Base-by-base conservation (phyloP, 2,797 vertebrate species). In the Phylloscopus collybita region DNA sequence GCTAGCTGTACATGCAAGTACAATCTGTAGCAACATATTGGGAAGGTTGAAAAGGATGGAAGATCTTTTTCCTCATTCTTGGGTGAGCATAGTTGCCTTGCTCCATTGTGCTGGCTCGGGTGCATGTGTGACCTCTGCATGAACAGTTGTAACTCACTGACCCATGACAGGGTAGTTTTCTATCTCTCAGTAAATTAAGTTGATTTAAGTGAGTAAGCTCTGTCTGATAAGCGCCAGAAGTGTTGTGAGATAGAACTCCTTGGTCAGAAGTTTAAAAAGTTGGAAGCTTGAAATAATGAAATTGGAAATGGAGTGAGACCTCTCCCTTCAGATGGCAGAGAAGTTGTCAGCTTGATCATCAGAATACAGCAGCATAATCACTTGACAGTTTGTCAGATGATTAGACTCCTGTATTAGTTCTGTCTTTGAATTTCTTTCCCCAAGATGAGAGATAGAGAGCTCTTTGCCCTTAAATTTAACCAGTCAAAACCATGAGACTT, bases 341-440 rank as follows among this genome's bases (percentile, higher is more conserved):
- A 26, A 65, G 34, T 45, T 69, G 34, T 54, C 4, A 0, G n/a
- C 40, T 78, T 66, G 66, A 53, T 78, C 53, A 27, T 53, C 26
- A 14, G 53, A 40, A 60, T 59, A 40, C 15, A 10, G 30, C 59
- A 34, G 59, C 60, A n/a, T 47, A 27, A 53, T 32, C 30, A 42
- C 40, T 45, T 65, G 66, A 65, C 73, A 84, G 30, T 65, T 72
- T 94, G 57, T 78, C 61, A 78, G 36, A 11, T 73, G 16, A 62
- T 80, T 64, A 67, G 44, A 50, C 42, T 88, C 17, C 80, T 70
- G 30, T 81, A 67, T 86, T 78, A 49, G 34, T 82, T 72, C 80
- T 79, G 45, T 65, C 72, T 95, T 71, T 45, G 65, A 65, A 83
- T 94, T 90, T 94, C 64, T 80, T 92, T 80, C 36, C 22, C 13